Base-by-base conservation (phyloP, 1,140 invertebrate genomes). In the Drepana arcuata region DNA sequence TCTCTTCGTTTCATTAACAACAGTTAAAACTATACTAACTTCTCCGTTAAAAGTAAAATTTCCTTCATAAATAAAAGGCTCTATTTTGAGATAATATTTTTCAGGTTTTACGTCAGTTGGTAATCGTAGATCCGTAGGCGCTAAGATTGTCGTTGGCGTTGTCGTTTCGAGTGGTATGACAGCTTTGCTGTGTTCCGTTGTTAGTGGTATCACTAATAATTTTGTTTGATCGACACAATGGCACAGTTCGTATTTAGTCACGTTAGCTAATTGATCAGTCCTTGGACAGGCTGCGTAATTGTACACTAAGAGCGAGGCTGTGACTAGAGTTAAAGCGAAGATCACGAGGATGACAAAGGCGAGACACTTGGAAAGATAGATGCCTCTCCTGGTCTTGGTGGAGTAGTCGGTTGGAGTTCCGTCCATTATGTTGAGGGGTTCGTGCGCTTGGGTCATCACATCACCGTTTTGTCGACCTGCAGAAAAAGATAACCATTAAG, bases 21-120 rank as follows among this genome's bases (percentile, higher is more conserved):
- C 89, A 26, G 87, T 86, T 7, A 96, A 68, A 2, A 87, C 48
- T 45, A 94, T 90, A 47, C 83, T 86, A 0, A 93, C 88, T 75
- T 89, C 86, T 23, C 93, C 93, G 15, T 88, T 65, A 52, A 93
- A 92, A 2, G 90, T 93, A 48, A 93, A 94, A 61, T 94, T 94
- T 1, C 87, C 86, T 54, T 88, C 87, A 65, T 83, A 83, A 24
- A 93, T 87, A 46, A 90, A 90, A 0, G 92, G 92, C 14, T 89
- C 86, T 18, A 94, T 58, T 47, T 87, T 86, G 1, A 94, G 63
- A 33, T 89, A 86, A 54, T 95, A 94, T 2, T 85, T 87, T 12
- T 90, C 68, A 0, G 92, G 92, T 10, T 85, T 64, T 0, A 94
- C 77, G 24, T 86, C 85, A 24, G 62, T 85, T 0, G 92, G 91